Base-by-base conservation (phyloP, 1,140 invertebrate species). In the Drosophila grimshawi region DNA sequence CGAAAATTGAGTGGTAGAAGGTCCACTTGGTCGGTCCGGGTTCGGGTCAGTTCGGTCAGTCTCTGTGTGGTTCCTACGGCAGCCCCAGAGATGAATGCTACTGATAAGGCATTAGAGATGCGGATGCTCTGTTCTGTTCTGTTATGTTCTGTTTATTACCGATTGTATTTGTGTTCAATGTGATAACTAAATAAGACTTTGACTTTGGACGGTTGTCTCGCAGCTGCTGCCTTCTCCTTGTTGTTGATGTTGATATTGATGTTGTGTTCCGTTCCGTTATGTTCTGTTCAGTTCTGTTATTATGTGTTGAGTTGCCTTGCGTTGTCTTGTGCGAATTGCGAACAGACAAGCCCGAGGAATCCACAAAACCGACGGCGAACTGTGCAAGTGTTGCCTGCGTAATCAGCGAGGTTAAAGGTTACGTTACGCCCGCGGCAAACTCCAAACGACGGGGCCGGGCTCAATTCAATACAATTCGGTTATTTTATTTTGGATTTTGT, bases 81-180 rank as follows among this genome's bases (percentile, higher is more conserved):
- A 67, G 62, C 56, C 59, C 63, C 56, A 33, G 35, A 75, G 85
- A 89, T 89, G 41, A 71, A 41, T 61, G 53, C 71, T 73, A 73
- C 68, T 81, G 86, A 89, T 89, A 89, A 89, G 78, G 69, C 80
- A 81, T 89, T 76, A 68, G 80, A 71, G 56, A 39, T 37, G 53
- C 66, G 73, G 78, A 63, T 85, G 71, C 80, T 51, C 19, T 52
- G 11, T 41, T 60, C 33, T 37, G 33, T 53, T 39, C 19, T 33
- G 33, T 33, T 33, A 1, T 43, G 39, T 41, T 63, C 27, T 37
- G 27, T 59, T 69, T 69, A 66, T 66, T 60, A 29, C 65, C 65
- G 65, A 52, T 68, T 56, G 51, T 56, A 19, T 61, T 61, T 64
- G 35, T 27, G 60, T 46, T 37, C 8, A 53, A 39, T 39, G n/a